These are phyloP conservation scores for Andrena trimmerana DNA, from an alignment of 2,888 invertebrate species.

Conservation along the genomic window DNA sequence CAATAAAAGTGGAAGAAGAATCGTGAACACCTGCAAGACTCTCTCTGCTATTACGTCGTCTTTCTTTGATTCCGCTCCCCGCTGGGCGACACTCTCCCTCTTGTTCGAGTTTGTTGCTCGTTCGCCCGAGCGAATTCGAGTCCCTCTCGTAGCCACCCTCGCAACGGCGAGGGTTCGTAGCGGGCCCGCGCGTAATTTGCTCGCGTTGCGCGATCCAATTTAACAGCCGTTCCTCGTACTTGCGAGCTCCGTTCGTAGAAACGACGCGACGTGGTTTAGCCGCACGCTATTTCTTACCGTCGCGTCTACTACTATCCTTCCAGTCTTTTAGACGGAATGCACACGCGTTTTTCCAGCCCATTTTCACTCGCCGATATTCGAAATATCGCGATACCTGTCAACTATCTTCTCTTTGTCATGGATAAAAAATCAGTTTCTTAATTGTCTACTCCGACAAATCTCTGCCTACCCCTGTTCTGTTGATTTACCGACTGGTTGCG, in stretches of 20 bases:
- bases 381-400: background rate
- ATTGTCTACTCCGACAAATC: no score
- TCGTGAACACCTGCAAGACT: constrained; percentile 75
- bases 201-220: constrained; percentile 68
- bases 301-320: constrained; percentile 34
- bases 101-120: background rate
- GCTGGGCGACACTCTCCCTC: constrained; percentile 18
- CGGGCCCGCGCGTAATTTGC: constrained; percentile 24
- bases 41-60: constrained; percentile 66
- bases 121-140: constrained; percentile 4
- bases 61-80: constrained; percentile 38
- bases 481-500: no score
- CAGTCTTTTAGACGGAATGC: constrained; percentile 31
- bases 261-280: constrained; percentile 42
- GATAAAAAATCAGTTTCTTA: no score
- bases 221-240: constrained; percentile 63
- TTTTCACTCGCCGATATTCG: background rate
- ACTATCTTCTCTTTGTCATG: background rate
- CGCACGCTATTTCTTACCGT: constrained; percentile 66
- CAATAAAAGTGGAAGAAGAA: constrained; percentile 72
- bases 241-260: constrained; percentile 61
- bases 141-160: background rate
- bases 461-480: no score
- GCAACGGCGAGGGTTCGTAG: background rate
- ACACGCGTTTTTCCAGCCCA: constrained; percentile 29